phyloP scores from a whole-genome alignment of 2,888 invertebrate species.

The Chrysina gloriosa region DNA sequence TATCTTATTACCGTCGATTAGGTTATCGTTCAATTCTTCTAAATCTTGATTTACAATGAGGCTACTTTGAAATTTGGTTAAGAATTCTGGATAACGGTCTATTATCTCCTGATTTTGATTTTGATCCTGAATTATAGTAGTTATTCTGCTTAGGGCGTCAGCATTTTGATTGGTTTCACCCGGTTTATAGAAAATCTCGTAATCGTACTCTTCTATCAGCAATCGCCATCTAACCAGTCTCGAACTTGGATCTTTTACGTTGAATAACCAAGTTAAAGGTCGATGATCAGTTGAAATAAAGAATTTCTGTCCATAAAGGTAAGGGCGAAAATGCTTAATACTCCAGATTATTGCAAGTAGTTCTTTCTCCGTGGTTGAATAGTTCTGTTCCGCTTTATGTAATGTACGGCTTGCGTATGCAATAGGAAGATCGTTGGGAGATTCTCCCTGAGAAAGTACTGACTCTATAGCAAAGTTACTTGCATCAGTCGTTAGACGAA shows the following conservation, averaged over 20 bases:
- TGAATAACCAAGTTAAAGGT: slow-evolving; percentile 57
- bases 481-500: slow-evolving; percentile 58
- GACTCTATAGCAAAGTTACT: slow-evolving; percentile 54
- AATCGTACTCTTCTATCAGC: slow-evolving; percentile 56
- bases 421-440: slow-evolving; percentile 55
- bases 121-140: background rate
- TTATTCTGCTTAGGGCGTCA: slow-evolving; percentile 52
- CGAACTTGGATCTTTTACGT: slow-evolving; percentile 54
- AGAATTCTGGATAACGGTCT: slow-evolving; percentile 1
- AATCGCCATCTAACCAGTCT: slow-evolving; percentile 55
- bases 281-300: slow-evolving; percentile 58
- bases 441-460: slow-evolving; percentile 54
- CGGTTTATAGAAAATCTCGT: slow-evolving; percentile 54
- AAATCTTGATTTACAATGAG: slow-evolving; percentile 3
- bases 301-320: slow-evolving; percentile 59
- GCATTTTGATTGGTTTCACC: slow-evolving; percentile 55
- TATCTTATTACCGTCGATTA: background rate
- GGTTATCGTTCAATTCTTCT: background rate
- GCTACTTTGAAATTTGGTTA: background rate
- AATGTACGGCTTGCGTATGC: slow-evolving; percentile 58
- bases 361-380: slow-evolving; percentile 59
- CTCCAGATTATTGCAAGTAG: no score
- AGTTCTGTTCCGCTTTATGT: slow-evolving; percentile 57
- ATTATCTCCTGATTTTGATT: background rate
- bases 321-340: slow-evolving; percentile 60